Percentiles rank a stretch among this genome's conserved stretches.
Conservation (phyloP, 2,888 invertebrate species). For the Phania funesta region DNA sequence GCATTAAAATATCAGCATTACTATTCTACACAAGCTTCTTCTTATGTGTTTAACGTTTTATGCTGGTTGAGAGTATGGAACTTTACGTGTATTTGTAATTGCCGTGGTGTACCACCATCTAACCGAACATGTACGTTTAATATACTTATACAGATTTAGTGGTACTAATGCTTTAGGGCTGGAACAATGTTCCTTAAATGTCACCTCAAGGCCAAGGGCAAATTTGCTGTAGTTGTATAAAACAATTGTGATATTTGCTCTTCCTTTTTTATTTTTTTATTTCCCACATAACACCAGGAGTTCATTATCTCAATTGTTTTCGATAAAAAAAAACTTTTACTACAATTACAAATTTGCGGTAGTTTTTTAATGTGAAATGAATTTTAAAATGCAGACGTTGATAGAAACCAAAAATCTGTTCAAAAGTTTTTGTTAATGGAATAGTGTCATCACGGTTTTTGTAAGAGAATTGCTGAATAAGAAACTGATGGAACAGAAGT, state of each 20-base stretch:
- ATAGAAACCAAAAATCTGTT: too few relatives aligned
- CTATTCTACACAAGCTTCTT: too few relatives aligned
- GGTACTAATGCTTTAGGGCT: background rate
- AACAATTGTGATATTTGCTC: background rate
- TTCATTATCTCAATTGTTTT: background rate
- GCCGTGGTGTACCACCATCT: constrained; percentile 10
- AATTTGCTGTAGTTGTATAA: background rate
- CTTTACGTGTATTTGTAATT: too few relatives aligned
- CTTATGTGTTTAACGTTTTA: too few relatives aligned
- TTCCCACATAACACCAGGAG: background rate
- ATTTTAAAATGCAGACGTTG: background rate
- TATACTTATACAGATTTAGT: background rate
- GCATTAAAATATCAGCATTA: too few relatives aligned
- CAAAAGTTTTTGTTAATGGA: background rate
- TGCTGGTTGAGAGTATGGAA: too few relatives aligned
- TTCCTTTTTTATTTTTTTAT: background rate
- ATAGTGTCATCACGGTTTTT: too few relatives aligned
- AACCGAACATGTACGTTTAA: background rate
- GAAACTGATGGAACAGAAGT: too few relatives aligned
- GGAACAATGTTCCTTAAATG: background rate
- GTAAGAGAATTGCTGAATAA: too few relatives aligned
- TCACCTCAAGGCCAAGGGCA: constrained; percentile 37
- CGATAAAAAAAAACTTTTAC: background rate
- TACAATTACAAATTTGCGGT: background rate
- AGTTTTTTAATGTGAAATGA: background rate